Base-by-base conservation (phyloP, 1,140 invertebrate species). In the Dreissena polymorpha region DNA sequence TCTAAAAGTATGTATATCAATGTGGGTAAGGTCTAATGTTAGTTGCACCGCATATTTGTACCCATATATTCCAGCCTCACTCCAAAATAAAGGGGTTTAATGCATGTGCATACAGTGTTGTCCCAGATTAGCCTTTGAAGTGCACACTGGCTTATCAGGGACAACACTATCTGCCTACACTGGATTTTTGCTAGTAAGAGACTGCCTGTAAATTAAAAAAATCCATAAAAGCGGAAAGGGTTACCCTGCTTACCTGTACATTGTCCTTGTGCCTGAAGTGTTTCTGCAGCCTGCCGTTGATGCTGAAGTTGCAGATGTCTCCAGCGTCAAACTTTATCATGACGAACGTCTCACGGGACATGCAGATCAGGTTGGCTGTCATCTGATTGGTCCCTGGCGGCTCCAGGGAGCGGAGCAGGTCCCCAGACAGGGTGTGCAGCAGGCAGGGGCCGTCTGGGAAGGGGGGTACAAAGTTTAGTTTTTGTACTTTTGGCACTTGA, bases 341-440 rank as follows among this genome's bases (percentile, higher is more conserved):
- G 50, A 99, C 96, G 70, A 99, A 96, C n/a, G 98, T 98, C 94
- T 99, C 99, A 18, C 98, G 94, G 12, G 97, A 98, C 95, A 99
- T 96, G 18, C 97, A 96, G 82, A 99, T 96, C 91, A 97, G 96
- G 91, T 97, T 96, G 0, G 98, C 97, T n/a, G 96, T 96, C 67
- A 76, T 18, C 27, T 63, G 29, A 39, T 76, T 49, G 53, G 96
- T 95, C 83, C 94, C 93, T 0, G 97, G 96, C 6, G 91, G 87
- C 86, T 98, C 97, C 60, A 99, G 92, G 0, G 97, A 98, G 73
- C 98, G 95, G 50, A 99, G 93, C n/a, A 99, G 93, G 93, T 99
- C 98, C 39, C 98, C 98, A 93, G 98, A 98, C n/a, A 98, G 98
- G 63, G 98, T 99, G 93, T 99, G 98, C 39, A 99, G 97, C 49